These are phyloP conservation scores for Drosophila ironensis DNA, from an alignment of 1,140 invertebrate genomes.

Conservation along the genomic window DNA sequence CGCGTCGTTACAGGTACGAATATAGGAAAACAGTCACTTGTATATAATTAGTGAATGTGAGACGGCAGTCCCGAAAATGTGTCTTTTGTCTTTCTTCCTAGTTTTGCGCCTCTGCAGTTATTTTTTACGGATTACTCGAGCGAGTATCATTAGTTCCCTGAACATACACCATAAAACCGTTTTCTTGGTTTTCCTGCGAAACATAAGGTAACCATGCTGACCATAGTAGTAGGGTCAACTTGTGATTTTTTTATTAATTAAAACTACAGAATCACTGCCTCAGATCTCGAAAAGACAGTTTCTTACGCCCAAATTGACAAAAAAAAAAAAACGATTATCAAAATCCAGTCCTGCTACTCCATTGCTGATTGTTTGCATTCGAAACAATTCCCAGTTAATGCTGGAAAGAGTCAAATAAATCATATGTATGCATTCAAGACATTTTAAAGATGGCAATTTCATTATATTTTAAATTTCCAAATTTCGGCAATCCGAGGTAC, in stretches of 20 bases:
- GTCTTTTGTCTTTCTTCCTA: slow-evolving; percentile 21
- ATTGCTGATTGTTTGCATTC: too few species aligned
- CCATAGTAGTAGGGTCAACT: too few species aligned
- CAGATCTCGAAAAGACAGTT: slow-evolving; percentile 17
- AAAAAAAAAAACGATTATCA: slow-evolving; percentile 39
- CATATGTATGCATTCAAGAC: too few species aligned
- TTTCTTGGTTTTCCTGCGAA: slow-evolving; percentile 51
- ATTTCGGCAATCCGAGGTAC: too few species aligned
- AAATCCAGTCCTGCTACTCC: too few species aligned
- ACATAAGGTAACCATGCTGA: too few species aligned
- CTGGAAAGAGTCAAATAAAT: too few species aligned
- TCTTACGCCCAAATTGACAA: slow-evolving; percentile 43
- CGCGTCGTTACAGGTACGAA: too few species aligned
- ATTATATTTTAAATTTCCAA: not conserved
- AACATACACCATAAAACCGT: slow-evolving; percentile 4
- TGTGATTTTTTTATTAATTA: too few species aligned
- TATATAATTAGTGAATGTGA: slow-evolving; percentile 48
- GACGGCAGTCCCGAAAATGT: slow-evolving; percentile 63
- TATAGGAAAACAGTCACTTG: too few species aligned
- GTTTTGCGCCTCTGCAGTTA: not conserved
- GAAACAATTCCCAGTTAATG: too few species aligned
- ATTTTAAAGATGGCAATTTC: too few species aligned
- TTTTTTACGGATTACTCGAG: slow-evolving; percentile 48
- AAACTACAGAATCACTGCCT: slow-evolving; percentile 16
- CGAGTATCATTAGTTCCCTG: slow-evolving; percentile 31